Conservation (phyloP, 1,140 invertebrate species). For the Babylonia areolata region DNA sequence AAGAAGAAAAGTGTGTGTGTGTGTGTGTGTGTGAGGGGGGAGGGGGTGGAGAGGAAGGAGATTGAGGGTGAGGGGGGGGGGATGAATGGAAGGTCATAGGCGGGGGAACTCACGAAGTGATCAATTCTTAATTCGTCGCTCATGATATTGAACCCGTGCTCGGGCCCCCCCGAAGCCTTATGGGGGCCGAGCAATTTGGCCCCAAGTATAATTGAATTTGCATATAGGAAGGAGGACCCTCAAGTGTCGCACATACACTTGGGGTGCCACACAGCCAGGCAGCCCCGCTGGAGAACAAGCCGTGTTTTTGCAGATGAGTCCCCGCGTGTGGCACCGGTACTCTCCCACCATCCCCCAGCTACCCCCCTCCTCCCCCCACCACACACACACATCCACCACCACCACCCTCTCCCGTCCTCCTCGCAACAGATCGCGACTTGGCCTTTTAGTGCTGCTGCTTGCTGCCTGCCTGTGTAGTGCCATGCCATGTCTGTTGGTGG, state of each 20-base stretch:
- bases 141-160: conserved; percentile 39
- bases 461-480: too few species aligned
- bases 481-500: background rate
- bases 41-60: background rate
- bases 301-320: background rate
- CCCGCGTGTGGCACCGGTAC: too few species aligned
- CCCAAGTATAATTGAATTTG: conserved; percentile 48
- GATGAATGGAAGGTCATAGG: conserved; percentile 3
- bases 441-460: too few species aligned
- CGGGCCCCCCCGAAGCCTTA: conserved; percentile 20
- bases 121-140: conserved; percentile 43
- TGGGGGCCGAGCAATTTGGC: conserved; percentile 36
- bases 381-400: background rate
- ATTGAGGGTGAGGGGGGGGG: too few species aligned
- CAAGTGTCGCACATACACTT: conserved; percentile 30
- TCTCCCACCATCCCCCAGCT: background rate
- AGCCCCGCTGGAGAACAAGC: background rate
- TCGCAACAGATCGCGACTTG: background rate
- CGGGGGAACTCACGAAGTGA: conserved; percentile 31
- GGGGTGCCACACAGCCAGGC: background rate
- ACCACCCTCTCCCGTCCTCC: background rate
- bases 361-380: background rate
- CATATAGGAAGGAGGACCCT: conserved; percentile 40
- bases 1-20: too few species aligned
- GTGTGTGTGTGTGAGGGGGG: background rate